phyloP scores from a whole-genome alignment of 1,140 invertebrate species.

The Heliconius congener region DNA sequence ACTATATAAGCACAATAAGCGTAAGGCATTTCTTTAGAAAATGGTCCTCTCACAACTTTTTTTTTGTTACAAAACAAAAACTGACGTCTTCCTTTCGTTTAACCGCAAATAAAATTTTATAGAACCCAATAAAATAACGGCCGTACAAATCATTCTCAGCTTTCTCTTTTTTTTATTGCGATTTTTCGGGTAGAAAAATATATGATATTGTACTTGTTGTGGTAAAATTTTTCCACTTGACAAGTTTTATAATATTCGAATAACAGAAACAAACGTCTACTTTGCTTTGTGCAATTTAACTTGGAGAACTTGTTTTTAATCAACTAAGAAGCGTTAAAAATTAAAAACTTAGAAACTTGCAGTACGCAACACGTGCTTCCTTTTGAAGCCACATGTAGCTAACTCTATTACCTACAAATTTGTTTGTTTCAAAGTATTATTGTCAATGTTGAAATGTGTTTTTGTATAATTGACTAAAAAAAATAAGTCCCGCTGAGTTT shows the following conservation, averaged over 20 bases:
- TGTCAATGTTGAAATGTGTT: no score
- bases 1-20: neutral
- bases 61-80: neutral
- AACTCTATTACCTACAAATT: no score
- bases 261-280: neutral
- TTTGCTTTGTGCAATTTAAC: neutral
- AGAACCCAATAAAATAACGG: neutral
- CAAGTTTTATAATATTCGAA: neutral
- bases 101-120: conserved; percentile 1
- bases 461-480: no score
- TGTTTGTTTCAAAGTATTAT: no score
- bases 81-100: neutral
- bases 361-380: no score
- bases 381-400: no score
- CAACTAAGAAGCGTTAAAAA: neutral
- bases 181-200: neutral
- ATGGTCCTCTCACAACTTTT: neutral
- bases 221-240: neutral
- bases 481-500: no score
- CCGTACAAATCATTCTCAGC: neutral
- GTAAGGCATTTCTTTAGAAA: neutral
- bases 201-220: neutral
- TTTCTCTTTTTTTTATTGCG: conserved; percentile 4
- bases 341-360: neutral
- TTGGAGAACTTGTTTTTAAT: neutral